A percentile compares a stretch with the other conserved stretches of the same genome.
phyloP scores from a whole-genome alignment of 2,888 invertebrate species.

The Scaptomyza polygonia region DNA sequence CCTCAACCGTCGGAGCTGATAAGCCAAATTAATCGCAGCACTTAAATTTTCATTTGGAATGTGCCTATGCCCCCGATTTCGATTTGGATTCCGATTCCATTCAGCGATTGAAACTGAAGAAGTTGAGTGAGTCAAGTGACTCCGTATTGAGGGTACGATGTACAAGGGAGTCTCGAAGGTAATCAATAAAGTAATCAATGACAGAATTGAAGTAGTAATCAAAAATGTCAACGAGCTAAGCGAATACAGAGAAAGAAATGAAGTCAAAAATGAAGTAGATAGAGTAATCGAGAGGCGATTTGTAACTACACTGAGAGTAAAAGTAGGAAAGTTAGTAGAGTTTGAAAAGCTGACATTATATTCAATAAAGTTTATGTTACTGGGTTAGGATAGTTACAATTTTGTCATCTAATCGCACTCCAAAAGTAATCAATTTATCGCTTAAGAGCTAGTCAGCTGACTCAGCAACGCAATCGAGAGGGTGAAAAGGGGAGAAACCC shows the following conservation, averaged over 20 bases:
- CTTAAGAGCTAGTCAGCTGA: constrained; percentile 6
- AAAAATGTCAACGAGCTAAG: constrained; percentile 1
- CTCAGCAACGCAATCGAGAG: neutral
- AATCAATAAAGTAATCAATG: neutral
- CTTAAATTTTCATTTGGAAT: constrained; percentile 78
- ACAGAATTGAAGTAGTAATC: constrained; percentile 4
- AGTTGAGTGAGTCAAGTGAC: constrained; percentile 15
- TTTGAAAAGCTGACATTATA: no score
- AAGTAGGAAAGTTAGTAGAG: neutral
- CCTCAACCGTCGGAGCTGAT: constrained; percentile 50
- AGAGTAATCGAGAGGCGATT: neutral
- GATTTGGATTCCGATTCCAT: constrained; percentile 26
- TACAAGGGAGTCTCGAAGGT: neutral
- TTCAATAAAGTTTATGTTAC: no score
- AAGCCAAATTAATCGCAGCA: constrained; percentile 80
- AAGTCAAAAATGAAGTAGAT: neutral
- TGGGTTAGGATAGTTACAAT: neutral
- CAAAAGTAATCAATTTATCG: constrained; percentile 70
- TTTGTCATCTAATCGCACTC: constrained; percentile 26
- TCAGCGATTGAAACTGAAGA: constrained; percentile 19
- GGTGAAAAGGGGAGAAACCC: neutral
- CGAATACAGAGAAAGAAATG: neutral
- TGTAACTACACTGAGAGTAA: neutral
- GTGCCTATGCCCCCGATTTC: constrained; percentile 40
- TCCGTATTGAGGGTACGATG: constrained; percentile 2